phyloP scores from a whole-genome alignment of 2,888 invertebrate species.

The Phaonia tiefii region DNA sequence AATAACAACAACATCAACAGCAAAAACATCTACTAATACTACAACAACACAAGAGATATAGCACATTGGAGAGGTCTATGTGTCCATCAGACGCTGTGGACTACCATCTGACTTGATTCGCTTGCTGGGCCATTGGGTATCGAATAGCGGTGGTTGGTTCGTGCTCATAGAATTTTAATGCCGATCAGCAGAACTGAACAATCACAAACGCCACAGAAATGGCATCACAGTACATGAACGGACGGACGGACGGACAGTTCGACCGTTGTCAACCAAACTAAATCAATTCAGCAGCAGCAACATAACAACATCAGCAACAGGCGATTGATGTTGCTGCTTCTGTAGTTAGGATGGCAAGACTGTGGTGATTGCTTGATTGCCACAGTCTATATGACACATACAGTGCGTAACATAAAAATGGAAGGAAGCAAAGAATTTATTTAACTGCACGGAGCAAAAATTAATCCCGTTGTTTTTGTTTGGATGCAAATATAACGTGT shows the following conservation, averaged over 20 bases:
- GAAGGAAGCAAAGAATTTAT: no score
- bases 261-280: conserved; percentile 3
- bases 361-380: background rate
- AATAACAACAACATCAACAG: conserved; percentile 42
- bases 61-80: background rate
- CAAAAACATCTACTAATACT: conserved; percentile 8
- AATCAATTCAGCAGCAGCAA: no score
- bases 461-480: no score
- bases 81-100: background rate
- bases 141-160: background rate
- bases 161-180: conserved; percentile 26
- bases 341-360: background rate
- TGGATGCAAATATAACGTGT: no score
- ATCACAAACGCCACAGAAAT: conserved; percentile 12
- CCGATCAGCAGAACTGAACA: background rate
- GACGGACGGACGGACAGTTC: conserved; percentile 6
- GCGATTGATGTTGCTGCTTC: conserved; percentile 7
- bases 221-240: background rate
- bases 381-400: background rate
- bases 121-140: no score
- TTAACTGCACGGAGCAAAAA: no score
- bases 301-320: conserved; percentile 34
- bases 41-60: conserved; percentile 20
- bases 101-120: background rate
- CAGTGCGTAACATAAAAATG: background rate